Conservation (phyloP, 2,888 invertebrate genomes). For the Tiliacea citrago region DNA sequence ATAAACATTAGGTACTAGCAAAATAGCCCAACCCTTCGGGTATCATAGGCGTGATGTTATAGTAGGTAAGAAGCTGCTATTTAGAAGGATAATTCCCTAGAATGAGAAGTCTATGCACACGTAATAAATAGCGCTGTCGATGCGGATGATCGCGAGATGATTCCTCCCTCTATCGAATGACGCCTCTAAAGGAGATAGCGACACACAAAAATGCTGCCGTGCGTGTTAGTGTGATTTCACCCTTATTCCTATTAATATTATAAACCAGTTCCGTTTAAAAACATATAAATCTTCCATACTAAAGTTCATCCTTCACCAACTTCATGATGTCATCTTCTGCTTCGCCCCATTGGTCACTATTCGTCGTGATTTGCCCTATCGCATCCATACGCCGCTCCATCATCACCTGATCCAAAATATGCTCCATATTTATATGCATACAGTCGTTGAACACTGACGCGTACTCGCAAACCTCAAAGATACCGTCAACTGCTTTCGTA, state of each 20-base stretch:
- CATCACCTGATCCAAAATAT: slow-evolving; percentile 83
- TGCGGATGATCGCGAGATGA: neutral
- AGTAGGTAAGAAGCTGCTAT: neutral
- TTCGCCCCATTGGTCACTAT: slow-evolving; percentile 82
- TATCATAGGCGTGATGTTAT: too few species aligned
- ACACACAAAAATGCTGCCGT: neutral
- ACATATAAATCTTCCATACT: slow-evolving; percentile 18
- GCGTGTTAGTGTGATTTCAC: neutral
- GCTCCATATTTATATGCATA: slow-evolving; percentile 89
- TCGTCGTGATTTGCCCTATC: slow-evolving; percentile 80
- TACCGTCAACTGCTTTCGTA: slow-evolving; percentile 73
- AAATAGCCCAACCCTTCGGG: too few species aligned
- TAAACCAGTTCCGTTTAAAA: neutral
- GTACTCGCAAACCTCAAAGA: slow-evolving; percentile 87
- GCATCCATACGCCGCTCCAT: slow-evolving; percentile 87
- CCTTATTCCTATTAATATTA: neutral
- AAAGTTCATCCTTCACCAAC: slow-evolving; percentile 85
- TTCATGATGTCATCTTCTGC: slow-evolving; percentile 84
- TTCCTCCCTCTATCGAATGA: neutral
- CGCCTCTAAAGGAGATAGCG: neutral
- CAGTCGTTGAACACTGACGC: slow-evolving; percentile 87
- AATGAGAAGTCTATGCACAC: too few species aligned
- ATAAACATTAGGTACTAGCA: too few species aligned
- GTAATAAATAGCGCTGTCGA: neutral
- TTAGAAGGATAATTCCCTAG: neutral